phyloP scores from a whole-genome alignment of 2,113 vertebrate species.

The Mus pahari region DNA sequence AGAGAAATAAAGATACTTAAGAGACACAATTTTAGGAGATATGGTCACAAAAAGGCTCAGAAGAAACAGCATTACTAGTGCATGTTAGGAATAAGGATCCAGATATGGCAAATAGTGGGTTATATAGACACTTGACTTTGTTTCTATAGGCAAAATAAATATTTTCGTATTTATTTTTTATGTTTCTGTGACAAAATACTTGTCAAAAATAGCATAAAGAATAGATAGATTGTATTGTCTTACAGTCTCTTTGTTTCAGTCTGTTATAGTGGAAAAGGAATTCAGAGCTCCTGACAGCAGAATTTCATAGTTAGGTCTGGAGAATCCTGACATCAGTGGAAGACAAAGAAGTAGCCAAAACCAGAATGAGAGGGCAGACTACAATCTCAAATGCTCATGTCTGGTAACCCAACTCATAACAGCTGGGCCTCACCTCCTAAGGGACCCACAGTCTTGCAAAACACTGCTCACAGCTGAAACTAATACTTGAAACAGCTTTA shows the following conservation, averaged over 20 bases:
- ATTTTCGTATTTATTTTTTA: neutral
- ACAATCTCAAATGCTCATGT: neutral
- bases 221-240: neutral
- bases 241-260: neutral
- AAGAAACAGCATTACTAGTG: neutral
- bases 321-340: neutral
- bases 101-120: neutral
- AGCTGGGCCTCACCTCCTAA: neutral
- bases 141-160: neutral
- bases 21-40: neutral
- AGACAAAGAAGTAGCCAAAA: neutral
- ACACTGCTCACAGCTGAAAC: neutral
- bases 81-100: neutral
- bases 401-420: neutral
- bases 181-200: neutral
- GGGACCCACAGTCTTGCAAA: neutral
- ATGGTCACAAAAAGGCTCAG: neutral
- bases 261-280: neutral
- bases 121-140: neutral
- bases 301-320: neutral
- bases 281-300: neutral
- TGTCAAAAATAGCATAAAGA: neutral
- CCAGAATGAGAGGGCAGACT: neutral
- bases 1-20: neutral
- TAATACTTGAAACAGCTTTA: neutral